Evolutionary conservation across 2,797 vertebrate genomes (phyloP), one percentile per base, ranked within the genome.

Genomic region (Distichodus sexfasciatus): DNA sequence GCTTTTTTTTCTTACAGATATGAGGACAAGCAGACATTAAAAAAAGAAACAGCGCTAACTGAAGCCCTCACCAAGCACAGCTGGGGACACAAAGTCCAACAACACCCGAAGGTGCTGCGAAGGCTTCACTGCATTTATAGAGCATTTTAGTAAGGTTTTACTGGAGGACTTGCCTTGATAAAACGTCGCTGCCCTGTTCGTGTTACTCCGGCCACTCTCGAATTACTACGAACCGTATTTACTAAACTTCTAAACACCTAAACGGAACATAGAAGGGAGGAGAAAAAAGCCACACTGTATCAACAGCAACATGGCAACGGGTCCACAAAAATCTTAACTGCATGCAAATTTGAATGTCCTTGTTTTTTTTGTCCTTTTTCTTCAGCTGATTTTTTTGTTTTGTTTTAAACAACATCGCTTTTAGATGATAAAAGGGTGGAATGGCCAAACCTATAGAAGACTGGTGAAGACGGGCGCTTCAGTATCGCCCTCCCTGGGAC

Each of bases 341-440:
- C n/a, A n/a, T n/a, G 57, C 48, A 72, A 76, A 75, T 76, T 66
- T 55, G 10, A 74, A 95, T 93, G 92, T 96, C 95, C 93, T 62
- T 21, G 33, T 63, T 51, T 64, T 84, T 89, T 87, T 89, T 87
- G 88, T 66, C 68, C 54, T 51, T 67, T 66, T 62, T 31, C 55
- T 54, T 64, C 28, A 31, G 19, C 66, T 68, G 93, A 93, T 82
- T 76, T 85, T 69, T 83, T 86, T 83, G 82, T 63, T 75, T 82
- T 50, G 5, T 28, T 55, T 75, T 84, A 79, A 85, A 85, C 85
- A 89, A 87, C 76, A 85, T 69, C 89, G 85, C 85, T 83, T 96
- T 93, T 95, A 95, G 93, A 93, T 95, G 95, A 96, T 93, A 98
- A 96, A 97, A 96, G 94, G 94, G 93, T 95, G 96, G 94, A 98